Evolutionary conservation across 2,888 invertebrate species (phyloP), one percentile per base, ranked within the genome.

Genomic region (Therioaphis trifolii): DNA sequence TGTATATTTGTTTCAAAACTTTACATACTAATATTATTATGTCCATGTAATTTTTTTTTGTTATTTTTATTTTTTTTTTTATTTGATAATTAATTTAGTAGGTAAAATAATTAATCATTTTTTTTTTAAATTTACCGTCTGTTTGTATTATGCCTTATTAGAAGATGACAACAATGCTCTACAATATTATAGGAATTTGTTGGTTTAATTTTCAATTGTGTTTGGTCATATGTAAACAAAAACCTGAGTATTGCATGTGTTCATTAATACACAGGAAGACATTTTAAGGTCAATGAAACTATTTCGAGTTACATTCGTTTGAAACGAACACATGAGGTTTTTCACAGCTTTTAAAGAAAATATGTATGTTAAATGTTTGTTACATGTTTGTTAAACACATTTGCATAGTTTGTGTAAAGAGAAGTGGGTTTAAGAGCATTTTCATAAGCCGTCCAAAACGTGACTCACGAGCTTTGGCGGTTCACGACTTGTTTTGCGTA

Each of bases 391-490:
- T 35, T 7, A 35, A 24, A 52, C 24, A 2, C 12, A 49, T 68
- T 15, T 21, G 43, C 40, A 18, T 66, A 35, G 35, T 68, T 18
- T 21, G 43, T 15, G 7, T 52, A 35, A 21, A 52, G n/a, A 72
- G 21, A 40, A 9, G 15, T 55, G 1, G 18, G 27, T 69, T 18
- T 55, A 43, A 69, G 29, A 78, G 58, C 61, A 46, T 80, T 80
- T 80, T 80, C 71, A 80, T 72, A 80, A 49, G 72, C 29, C 21
- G 61, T 61, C 58, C 61, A 46, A 72, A 80, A 80, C 80, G 80
- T 80, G 80, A 80, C 80, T 80, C 80, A 80, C 80, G 80, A 80
- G 80, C 71, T 80, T 80, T 80, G 69, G 18, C 68, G 40, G 55
- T 49, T 52, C 78, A 79, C 27, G 78, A 69, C 55, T 40, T 40